A percentile compares a stretch with the other conserved stretches of the same genome.
Conservation (phyloP, 2,113 vertebrate species). For the Podocnemis expansa region DNA sequence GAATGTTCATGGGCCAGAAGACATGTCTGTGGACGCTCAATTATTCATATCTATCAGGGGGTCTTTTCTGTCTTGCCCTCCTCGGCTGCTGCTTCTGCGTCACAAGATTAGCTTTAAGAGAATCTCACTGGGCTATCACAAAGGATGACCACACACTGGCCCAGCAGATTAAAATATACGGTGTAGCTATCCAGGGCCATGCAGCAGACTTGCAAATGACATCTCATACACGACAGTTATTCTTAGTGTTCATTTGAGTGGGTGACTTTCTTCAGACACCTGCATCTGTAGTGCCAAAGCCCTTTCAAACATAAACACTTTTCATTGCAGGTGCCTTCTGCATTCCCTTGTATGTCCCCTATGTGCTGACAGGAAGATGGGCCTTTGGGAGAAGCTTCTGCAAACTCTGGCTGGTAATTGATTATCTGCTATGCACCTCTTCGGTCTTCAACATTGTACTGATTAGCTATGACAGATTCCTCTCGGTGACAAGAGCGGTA, state of each 20-base stretch:
- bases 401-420: slow-evolving; percentile 85
- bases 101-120: neutral
- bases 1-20: neutral
- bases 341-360: slow-evolving; percentile 83
- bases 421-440: slow-evolving; percentile 84
- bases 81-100: neutral
- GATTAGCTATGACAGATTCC: slow-evolving; percentile 86
- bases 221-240: neutral
- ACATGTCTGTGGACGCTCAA: no score
- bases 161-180: neutral
- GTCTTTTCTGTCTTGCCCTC: neutral
- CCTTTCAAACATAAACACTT: neutral
- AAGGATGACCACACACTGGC: neutral
- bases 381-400: slow-evolving; percentile 82
- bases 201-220: neutral
- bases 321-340: slow-evolving; percentile 81
- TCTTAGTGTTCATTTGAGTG: neutral
- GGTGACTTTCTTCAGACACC: neutral
- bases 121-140: neutral
- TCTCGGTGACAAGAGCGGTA: slow-evolving; percentile 83
- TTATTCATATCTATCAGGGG: neutral
- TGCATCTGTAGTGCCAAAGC: neutral
- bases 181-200: neutral
- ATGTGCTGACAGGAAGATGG: slow-evolving; percentile 82
- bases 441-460: slow-evolving; percentile 85